Conservation (phyloP, 2,888 invertebrate genomes). For the Minunthozetes semirufus region DNA sequence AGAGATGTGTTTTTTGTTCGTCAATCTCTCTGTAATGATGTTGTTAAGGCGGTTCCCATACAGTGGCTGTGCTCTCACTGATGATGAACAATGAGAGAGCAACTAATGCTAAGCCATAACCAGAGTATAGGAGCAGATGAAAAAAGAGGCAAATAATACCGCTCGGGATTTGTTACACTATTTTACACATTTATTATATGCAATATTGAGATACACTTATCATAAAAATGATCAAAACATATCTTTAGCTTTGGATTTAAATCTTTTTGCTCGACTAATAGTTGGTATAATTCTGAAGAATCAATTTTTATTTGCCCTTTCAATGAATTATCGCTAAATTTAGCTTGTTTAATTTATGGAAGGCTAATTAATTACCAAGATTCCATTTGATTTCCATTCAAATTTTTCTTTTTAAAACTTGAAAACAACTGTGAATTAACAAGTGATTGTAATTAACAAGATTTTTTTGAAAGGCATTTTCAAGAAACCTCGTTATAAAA, state of each 20-base stretch:
- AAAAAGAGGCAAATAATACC: background rate
- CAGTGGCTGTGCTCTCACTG: background rate
- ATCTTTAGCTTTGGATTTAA: background rate
- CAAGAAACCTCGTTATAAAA: no score
- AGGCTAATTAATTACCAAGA: no score
- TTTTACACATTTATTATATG: background rate
- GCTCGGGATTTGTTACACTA: slow-evolving; percentile 7
- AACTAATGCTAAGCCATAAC: background rate
- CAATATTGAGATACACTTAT: background rate
- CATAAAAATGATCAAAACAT: background rate
- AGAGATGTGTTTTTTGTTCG: background rate
- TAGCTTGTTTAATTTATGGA: no score
- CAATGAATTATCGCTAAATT: no score
- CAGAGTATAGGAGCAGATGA: slow-evolving; percentile 12
- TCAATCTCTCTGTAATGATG: slow-evolving; percentile 23
- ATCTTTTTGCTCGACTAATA: no score
- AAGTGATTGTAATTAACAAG: no score
- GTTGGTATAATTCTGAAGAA: no score
- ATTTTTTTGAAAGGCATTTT: no score
- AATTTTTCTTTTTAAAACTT: no score
- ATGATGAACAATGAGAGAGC: slow-evolving; percentile 7
- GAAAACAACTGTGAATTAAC: no score
- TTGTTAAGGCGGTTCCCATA: slow-evolving; percentile 27
- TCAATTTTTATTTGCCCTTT: no score
- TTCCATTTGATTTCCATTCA: no score